These are phyloP conservation scores for Actinostola sp. DNA, from an alignment of 92 coral and sea anemone species.

Conservation along the genomic window DNA sequence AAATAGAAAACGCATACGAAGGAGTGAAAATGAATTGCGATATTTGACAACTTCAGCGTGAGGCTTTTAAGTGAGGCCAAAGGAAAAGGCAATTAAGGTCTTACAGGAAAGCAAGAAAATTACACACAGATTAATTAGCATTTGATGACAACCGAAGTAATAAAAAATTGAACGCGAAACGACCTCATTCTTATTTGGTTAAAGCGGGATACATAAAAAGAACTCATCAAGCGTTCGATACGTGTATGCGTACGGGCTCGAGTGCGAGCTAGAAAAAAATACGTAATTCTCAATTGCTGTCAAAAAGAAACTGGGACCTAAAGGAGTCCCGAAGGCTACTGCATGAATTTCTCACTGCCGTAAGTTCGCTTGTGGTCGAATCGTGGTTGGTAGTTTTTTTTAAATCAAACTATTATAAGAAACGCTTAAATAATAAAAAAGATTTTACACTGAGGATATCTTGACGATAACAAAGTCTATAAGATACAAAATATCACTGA, in stretches of 20 bases:
- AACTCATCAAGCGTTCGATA: too few species aligned
- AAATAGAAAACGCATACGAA: background rate
- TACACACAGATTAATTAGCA: background rate
- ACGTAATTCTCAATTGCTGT: too few species aligned
- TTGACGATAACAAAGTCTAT: too few species aligned
- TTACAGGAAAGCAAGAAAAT: background rate
- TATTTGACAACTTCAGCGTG: background rate
- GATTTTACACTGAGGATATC: too few species aligned
- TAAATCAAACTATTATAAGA: background rate
- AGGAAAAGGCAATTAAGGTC: slow-evolving; percentile 7
- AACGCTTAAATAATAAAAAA: too few species aligned
- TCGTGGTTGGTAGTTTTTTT: background rate
- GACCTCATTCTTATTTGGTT: background rate
- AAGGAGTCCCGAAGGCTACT: too few species aligned
- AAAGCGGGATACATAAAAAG: background rate
- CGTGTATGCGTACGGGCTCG: too few species aligned
- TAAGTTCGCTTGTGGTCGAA: background rate
- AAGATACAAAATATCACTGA: too few species aligned
- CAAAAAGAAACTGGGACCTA: too few species aligned
- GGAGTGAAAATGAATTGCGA: background rate
- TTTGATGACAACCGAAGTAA: background rate
- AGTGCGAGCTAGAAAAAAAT: too few species aligned
- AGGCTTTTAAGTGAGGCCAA: slow-evolving; percentile 1
- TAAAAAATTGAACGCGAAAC: slow-evolving; percentile 1
- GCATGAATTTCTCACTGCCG: too few species aligned